phyloP scores from a whole-genome alignment of 1,140 invertebrate genomes.

The Drosophila sturtevanti region DNA sequence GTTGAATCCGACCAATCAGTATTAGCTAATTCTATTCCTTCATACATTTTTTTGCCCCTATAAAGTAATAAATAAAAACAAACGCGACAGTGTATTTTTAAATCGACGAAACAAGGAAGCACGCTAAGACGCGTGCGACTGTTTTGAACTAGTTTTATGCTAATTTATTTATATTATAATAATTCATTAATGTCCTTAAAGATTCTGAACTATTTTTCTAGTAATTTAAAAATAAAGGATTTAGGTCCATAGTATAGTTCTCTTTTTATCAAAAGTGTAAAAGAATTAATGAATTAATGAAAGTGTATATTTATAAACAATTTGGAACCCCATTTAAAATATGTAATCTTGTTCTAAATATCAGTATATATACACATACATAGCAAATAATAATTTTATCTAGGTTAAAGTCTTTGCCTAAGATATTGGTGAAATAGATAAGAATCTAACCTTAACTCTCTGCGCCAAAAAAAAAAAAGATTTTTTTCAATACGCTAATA shows the following conservation, averaged over 20 bases:
- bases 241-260: too few relatives aligned
- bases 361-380: too few relatives aligned
- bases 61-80: constrained; percentile 15
- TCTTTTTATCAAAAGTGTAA: too few relatives aligned
- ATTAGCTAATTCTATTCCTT: too few relatives aligned
- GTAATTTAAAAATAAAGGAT: too few relatives aligned
- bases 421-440: neutral
- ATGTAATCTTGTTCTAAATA: too few relatives aligned
- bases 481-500: neutral
- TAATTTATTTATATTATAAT: constrained; percentile 76
- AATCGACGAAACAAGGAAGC: constrained; percentile 46
- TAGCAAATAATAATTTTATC: constrained; percentile 53
- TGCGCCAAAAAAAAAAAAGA: too few relatives aligned
- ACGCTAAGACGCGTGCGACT: constrained; percentile 47
- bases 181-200: constrained; percentile 74
- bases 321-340: too few relatives aligned
- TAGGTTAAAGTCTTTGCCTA: neutral
- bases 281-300: too few relatives aligned
- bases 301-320: too few relatives aligned
- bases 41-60: too few relatives aligned
- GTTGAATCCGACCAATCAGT: constrained; percentile 13
- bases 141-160: constrained; percentile 47
- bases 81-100: neutral
- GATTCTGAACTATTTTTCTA: constrained; percentile 25
- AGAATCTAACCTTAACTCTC: neutral